These are phyloP conservation scores for Lysiphlebus fabarum DNA, from an alignment of 1,140 invertebrate genomes.

Conservation along the genomic window DNA sequence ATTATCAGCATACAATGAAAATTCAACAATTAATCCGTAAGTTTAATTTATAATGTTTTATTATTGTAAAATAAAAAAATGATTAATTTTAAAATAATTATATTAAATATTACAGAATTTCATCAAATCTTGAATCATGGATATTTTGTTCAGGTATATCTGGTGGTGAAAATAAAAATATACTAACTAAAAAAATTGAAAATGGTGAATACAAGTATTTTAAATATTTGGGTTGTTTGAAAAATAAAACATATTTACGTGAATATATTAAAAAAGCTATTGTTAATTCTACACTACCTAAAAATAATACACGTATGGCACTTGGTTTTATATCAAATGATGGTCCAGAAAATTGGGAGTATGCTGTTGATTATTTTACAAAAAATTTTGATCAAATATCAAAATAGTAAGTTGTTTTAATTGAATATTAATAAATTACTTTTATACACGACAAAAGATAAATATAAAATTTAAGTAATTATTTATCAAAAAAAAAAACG, in stretches of 20 bases:
- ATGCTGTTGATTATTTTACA: slow-evolving; percentile 19
- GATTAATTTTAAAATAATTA: not conserved
- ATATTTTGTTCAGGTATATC: slow-evolving; percentile 17
- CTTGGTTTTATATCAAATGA: slow-evolving; percentile 11
- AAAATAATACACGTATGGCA: slow-evolving; percentile 15
- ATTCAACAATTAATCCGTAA: slow-evolving; percentile 24
- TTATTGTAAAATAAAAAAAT: not conserved
- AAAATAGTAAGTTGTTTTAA: slow-evolving; percentile 15
- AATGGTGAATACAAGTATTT: slow-evolving; percentile 21
- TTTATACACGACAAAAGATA: no score
- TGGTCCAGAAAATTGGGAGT: slow-evolving; percentile 15
- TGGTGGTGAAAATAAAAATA: slow-evolving; percentile 9
- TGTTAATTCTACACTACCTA: slow-evolving; percentile 5
- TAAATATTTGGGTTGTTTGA: slow-evolving; percentile 26
- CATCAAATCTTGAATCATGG: slow-evolving; percentile 20
- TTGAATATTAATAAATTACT: no score
- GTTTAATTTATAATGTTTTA: slow-evolving; percentile 10
- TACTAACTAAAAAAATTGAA: slow-evolving; percentile 25
- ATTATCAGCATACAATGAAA: slow-evolving; percentile 26
- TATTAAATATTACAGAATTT: slow-evolving; percentile 17
- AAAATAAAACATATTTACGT: slow-evolving; percentile 28
- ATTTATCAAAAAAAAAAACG: no score
- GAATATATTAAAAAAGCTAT: slow-evolving; percentile 24
- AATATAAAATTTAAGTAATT: no score
- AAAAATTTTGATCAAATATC: slow-evolving; percentile 19